Base-by-base conservation (phyloP, 2,888 invertebrate genomes). In the Ischnus inquisitorius region DNA sequence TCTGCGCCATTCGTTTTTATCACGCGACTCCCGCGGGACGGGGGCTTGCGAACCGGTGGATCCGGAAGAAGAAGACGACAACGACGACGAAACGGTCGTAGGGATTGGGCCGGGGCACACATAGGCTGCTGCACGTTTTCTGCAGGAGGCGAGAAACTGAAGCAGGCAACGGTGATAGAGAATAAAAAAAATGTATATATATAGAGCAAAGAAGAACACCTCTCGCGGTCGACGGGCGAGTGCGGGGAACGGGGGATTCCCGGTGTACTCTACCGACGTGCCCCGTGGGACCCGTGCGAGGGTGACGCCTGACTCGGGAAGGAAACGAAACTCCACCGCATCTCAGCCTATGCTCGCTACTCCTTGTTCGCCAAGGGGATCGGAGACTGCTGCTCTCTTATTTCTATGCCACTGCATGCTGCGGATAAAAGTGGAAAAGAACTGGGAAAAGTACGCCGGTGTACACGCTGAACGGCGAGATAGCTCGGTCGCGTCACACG, bases 1-100 rank as follows among this genome's bases (percentile, higher is more conserved):
- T 90, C 90, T 88, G 89, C 89, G 89, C 92, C 92, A 93, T 93
- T 93, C 92, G 91, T 93, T 93, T 93, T 93, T 92, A 93, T 93
- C 92, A 93, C 85, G 83, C 81, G 64, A 85, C 19, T 86, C 86
- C 80, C 85, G 71, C 39, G 87, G 82, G 87, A 83, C 68, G 57
- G 46, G 64, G 72, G 82, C 78, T 41, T 80, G 79, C 57, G 79
- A 79, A 75, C 69, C 62, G 64, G 62, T 62, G 72, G 67, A 68
- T 54, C 77, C 72, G 41, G 67, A 76, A 65, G 25, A 14, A 16
- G 39, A 43, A 57, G 65, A 76, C 54, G 65, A 68, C 54, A 60
- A 68, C 51, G 41, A 39, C 43, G 39, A 57, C 51, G 41, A 43
- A 16, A 54, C 14, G n/a, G 64, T 51, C 43, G 43, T 14, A 39